These are phyloP conservation scores for Drosophila yakuba DNA, from an alignment of 1,140 invertebrate genomes.

Conservation along the genomic window DNA sequence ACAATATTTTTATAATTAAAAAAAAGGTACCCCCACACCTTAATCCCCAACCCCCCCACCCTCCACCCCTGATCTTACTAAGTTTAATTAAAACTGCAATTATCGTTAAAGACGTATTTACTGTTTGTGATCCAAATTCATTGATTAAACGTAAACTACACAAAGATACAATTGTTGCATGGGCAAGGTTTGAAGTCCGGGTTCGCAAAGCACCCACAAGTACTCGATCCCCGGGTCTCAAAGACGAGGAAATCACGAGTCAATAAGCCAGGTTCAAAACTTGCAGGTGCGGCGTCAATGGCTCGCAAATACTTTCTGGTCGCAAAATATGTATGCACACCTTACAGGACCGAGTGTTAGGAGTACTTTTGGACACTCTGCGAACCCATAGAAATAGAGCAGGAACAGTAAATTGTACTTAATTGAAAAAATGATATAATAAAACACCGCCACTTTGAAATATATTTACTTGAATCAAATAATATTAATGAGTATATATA, in stretches of 20 bases:
- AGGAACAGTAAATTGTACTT: conserved; percentile 80
- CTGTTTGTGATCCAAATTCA: conserved; percentile 75
- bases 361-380: conserved; percentile 25
- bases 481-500: conserved; percentile 84
- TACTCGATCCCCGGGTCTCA: conserved; percentile 20
- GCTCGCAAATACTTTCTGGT: conserved; percentile 9
- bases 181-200: conserved; percentile 52
- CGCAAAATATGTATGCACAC: conserved; percentile 4
- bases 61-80: conserved; percentile 57
- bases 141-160: conserved; percentile 52
- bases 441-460: conserved; percentile 74
- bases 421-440: conserved; percentile 55
- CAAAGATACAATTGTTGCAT: conserved; percentile 61
- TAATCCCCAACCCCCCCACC: conserved; percentile 1
- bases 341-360: conserved; percentile 6
- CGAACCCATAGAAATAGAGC: conserved; percentile 51
- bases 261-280: conserved; percentile 30
- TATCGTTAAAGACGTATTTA: conserved; percentile 79
- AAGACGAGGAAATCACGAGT: conserved; percentile 15
- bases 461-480: conserved; percentile 83
- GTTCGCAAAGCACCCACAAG: conserved; percentile 28
- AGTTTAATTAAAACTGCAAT: conserved; percentile 72
- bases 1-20: conserved; percentile 60
- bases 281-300: neutral
- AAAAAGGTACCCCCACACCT: conserved; percentile 20